Evolutionary conservation across 2,113 vertebrate species (phyloP).

Genomic region (Lycaon pictus): DNA sequence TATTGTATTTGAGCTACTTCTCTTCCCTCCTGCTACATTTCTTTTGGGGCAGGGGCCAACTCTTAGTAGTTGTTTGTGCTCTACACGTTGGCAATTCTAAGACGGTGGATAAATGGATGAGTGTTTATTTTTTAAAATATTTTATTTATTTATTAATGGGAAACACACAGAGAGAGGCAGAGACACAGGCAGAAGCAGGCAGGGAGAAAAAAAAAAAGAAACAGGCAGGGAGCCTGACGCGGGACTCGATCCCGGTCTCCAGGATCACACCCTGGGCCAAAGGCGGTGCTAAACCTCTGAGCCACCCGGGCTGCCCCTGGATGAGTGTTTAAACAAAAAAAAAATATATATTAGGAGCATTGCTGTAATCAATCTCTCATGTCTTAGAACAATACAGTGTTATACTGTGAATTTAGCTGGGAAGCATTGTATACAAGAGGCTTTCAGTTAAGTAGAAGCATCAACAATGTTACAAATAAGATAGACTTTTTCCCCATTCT

Average conservation of each 20-base stretch:
- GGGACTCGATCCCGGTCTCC: no score
- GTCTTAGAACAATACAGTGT: neutral
- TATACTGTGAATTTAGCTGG: neutral
- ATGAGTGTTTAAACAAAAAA: neutral
- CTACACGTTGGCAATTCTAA: neutral
- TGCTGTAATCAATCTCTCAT: neutral
- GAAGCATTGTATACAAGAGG: neutral
- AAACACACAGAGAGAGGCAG: no score
- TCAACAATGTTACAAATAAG: neutral
- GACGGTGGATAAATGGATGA: neutral
- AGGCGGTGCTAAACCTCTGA: no score
- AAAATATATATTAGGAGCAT: neutral
- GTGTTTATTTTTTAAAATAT: neutral
- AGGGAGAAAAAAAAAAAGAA: no score
- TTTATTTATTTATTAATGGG: no score
- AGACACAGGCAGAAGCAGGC: no score
- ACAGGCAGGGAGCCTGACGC: no score
- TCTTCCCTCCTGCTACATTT: neutral
- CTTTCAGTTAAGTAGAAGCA: neutral
- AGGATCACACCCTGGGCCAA: no score
- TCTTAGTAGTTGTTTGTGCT: neutral
- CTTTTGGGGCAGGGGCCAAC: neutral
- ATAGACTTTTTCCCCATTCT: neutral
- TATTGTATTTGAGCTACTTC: neutral
- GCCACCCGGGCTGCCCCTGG: neutral